Base-by-base conservation (phyloP, 1,140 invertebrate species). In the Ganaspis sp. region DNA sequence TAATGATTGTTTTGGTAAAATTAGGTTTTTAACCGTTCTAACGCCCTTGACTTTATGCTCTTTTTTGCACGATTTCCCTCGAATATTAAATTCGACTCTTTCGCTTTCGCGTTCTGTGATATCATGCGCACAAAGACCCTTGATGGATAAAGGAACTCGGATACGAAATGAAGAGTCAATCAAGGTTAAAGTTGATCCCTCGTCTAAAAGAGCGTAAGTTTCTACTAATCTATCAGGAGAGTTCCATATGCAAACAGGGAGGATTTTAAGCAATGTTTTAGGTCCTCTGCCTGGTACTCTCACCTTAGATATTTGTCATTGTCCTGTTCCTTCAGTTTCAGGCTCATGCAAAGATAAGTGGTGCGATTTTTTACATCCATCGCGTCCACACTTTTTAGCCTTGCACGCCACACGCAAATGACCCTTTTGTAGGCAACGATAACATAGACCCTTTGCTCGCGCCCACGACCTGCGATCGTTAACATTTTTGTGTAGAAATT, bases 111-210 rank as follows among this genome's bases (percentile, higher is more conserved):
- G n/a, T n/a, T n/a, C n/a, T n/a, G n/a, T n/a, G n/a, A n/a, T n/a
- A n/a, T n/a, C n/a, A n/a, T n/a, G n/a, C n/a, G n/a, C n/a, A n/a
- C n/a, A n/a, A n/a, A n/a, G n/a, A n/a, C n/a, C n/a, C n/a, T n/a
- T n/a, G n/a, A n/a, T n/a, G n/a, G n/a, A n/a, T n/a, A n/a, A n/a
- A n/a, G n/a, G n/a, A n/a, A n/a, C n/a, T n/a, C n/a, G n/a, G n/a
- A n/a, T n/a, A n/a, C n/a, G n/a, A n/a, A n/a, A n/a, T n/a, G n/a
- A n/a, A n/a, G 17, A 19, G 19, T 76, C 23, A 4, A 82, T 54
- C 4, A 80, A 23, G 0, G 75, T 37, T 0, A 78, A 4, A 0
- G 80, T 76, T 0, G 78, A 82, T 9, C 81, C 81, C 29, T 80
- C 76, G 49, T 76, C 74, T 1, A 81, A 71, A 6, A 80, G 17